phyloP scores from a whole-genome alignment of 2,888 invertebrate genomes.

The Erpobdella octoculata region DNA sequence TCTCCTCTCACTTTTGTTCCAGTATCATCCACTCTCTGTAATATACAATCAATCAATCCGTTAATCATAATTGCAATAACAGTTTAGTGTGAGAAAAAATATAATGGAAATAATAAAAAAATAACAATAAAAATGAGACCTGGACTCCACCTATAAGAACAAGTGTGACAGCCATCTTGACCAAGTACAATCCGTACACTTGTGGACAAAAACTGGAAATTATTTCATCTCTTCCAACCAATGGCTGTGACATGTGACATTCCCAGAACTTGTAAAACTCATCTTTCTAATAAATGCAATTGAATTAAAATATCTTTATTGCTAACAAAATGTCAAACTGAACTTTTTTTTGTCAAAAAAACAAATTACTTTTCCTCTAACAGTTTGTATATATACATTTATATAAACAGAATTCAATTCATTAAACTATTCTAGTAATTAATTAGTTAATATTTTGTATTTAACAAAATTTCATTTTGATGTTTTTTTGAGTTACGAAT shows the following conservation, averaged over 20 bases:
- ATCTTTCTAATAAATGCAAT: slow-evolving; percentile 56
- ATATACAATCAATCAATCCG: slow-evolving; percentile 24
- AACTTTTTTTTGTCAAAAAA: too few relatives aligned
- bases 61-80: background rate
- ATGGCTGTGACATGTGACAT: slow-evolving; percentile 59
- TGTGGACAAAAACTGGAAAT: slow-evolving; percentile 71
- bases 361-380: too few relatives aligned
- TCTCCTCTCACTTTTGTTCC: slow-evolving; percentile 66
- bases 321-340: too few relatives aligned
- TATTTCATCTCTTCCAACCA: slow-evolving; percentile 70
- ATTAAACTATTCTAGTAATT: too few relatives aligned
- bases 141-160: slow-evolving; percentile 56
- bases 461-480: too few relatives aligned
- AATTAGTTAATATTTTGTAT: too few relatives aligned
- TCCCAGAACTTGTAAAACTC: slow-evolving; percentile 69
- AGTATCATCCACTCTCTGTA: slow-evolving; percentile 50
- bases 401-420: too few relatives aligned
- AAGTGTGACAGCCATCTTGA: slow-evolving; percentile 75
- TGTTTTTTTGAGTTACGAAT: too few relatives aligned
- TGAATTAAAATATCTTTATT: too few relatives aligned
- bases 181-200: slow-evolving; percentile 78
- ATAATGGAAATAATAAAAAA: background rate
- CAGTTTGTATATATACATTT: too few relatives aligned
- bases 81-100: background rate
- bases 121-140: slow-evolving; percentile 36